Evolutionary conservation across 2,797 vertebrate species (phyloP), one percentile per base, ranked within the genome.

Genomic region (Chiroxiphia lanceolata): DNA sequence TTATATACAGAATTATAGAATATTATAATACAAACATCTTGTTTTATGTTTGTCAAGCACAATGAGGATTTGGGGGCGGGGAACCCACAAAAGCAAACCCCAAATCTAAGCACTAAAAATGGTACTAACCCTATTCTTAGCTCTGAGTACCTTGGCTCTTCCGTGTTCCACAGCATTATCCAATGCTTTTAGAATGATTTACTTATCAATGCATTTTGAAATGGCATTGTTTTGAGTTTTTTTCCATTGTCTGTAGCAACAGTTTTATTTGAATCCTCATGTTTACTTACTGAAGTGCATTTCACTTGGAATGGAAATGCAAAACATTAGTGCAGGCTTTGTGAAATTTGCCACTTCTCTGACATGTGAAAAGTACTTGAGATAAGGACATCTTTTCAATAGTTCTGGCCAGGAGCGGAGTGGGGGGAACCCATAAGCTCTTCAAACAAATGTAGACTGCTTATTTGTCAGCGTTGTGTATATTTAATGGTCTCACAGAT

Each of bases 351-450:
- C 97, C 97, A 96, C 98, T 98, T 97, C 97, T 98, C 95, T 89
- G 95, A 97, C 97, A 97, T 95, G 96, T 98, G 97, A 97, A 98
- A 98, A 97, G 97, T 98, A 97, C 98, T 98, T 97, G 97, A 99
- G 98, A 98, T 98, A 97, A 98, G 98, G 96, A 98, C 97, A 97
- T 97, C 91, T 74, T 98, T 99, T 98, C 98, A 98, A 92, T 97
- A 96, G 98, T 97, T 95, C 94, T 95, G 94, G 94, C 95, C 91
- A 81, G 95, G 15, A 67, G 54, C 1, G 9, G 20, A 34, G 51
- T 53, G 31, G 13, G 19, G 47, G 33, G 27, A 25, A 18, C 59
- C 92, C 94, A 93, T 96, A 97, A 97, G 93, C 97, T 97, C 96
- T 98, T 98, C 96, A 98, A 98, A 97, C 94, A 98, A 97, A 98